Percentiles rank a stretch among this genome's conserved stretches.
These are phyloP conservation scores for Loxodonta africana DNA, from an alignment of 2,113 vertebrate species.

Conservation along the genomic window DNA sequence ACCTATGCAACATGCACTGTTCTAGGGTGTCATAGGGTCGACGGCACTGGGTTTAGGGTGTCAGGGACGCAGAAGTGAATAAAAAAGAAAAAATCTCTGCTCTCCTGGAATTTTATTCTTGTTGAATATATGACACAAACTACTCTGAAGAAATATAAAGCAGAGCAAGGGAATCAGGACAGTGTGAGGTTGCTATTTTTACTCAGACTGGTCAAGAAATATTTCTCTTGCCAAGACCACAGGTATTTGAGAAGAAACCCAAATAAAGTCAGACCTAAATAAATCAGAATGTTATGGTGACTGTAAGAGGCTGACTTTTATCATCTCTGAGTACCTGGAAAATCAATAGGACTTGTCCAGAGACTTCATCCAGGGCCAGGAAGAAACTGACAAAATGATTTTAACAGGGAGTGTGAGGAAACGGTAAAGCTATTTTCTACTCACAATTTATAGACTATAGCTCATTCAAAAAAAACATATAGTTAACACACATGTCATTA, in stretches of 20 bases:
- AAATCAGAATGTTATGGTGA: not conserved
- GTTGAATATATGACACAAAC: not conserved
- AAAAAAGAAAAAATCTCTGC: not conserved
- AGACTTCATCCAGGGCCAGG: conserved; percentile 27
- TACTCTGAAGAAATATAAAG: conserved; percentile 1
- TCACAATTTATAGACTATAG: not conserved
- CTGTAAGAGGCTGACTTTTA: not conserved
- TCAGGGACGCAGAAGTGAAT: not conserved
- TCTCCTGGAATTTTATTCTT: not conserved
- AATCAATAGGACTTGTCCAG: conserved; percentile 16
- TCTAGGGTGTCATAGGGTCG: no score
- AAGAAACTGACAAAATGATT: conserved; percentile 45
- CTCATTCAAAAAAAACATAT: no score
- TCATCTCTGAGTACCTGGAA: conserved; percentile 3
- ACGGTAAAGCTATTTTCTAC: conserved; percentile 18
- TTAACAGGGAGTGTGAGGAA: not conserved
- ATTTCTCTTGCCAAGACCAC: not conserved
- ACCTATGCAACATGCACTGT: not conserved
- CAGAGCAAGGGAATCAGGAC: not conserved
- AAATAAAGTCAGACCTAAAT: not conserved
- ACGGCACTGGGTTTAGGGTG: no score
- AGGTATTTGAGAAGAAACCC: not conserved
- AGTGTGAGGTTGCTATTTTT: not conserved
- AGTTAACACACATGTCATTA: no score
- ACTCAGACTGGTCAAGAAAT: not conserved